A percentile compares a stretch with the other conserved stretches of the same genome.
Conservation (phyloP, 2,888 invertebrate genomes). For the Drosophila fulvimacula region DNA sequence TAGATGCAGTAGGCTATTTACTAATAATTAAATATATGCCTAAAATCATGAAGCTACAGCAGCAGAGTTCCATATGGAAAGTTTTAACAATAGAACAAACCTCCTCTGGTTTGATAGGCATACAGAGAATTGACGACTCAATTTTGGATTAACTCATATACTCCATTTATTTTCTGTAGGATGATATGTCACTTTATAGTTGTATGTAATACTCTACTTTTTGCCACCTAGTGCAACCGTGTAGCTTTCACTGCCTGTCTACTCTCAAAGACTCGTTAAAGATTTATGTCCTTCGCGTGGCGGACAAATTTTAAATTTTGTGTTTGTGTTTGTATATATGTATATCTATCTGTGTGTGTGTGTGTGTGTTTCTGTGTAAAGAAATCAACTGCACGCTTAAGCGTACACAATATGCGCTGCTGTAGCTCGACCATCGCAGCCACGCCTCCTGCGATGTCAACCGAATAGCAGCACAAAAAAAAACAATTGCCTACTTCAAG, state of each 20-base stretch:
- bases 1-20: not conserved
- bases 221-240: constrained; percentile 20
- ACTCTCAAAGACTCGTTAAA: constrained; percentile 58
- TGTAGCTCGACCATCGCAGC: constrained; percentile 8
- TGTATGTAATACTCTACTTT: constrained; percentile 7
- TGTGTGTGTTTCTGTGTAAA: constrained; percentile 30
- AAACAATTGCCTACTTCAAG: constrained; percentile 69
- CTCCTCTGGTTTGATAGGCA: no score
- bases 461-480: constrained; percentile 46
- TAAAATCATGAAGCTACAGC: no score
- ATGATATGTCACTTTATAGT: not conserved
- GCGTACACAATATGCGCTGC: constrained; percentile 30
- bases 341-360: constrained; percentile 10
- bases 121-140: no score
- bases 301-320: constrained; percentile 61
- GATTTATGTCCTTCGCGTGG: constrained; percentile 69
- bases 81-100: no score
- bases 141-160: not conserved
- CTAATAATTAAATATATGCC: not conserved
- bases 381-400: constrained; percentile 60
- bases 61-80: no score
- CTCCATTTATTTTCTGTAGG: not conserved
- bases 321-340: constrained; percentile 25
- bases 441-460: constrained; percentile 48
- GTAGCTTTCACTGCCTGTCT: constrained; percentile 19